Base-by-base conservation (phyloP, 30 jellyfish, hydroid and myxozoan species). In the Sanderia malayensis region DNA sequence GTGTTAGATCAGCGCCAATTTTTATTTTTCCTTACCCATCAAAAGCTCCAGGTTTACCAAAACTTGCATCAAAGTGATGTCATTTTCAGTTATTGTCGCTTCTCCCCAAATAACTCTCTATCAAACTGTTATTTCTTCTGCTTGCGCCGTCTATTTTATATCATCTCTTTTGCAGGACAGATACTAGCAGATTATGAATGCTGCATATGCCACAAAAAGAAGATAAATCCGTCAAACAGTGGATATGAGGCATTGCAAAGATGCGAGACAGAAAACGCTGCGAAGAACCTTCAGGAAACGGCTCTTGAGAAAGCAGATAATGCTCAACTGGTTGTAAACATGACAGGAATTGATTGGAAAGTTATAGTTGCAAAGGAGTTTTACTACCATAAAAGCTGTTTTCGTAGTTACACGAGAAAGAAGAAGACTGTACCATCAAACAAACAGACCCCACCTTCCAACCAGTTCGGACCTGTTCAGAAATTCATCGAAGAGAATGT, bases 331-430 rank as follows among this genome's bases (percentile, higher is more conserved):
- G 27, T 49, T 15, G 64, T 24, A 19, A 19, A 49, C 23, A 8
- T 49, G 64, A 9, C 64, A 24, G 64, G 64, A 9, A 24, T 49
- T 7, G 64, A 49, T 18, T 15, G 23, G 27, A 15, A 49, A 49
- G 64, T 49, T 15, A 49, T 49, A 9, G 64, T 49, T 49, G 64
- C 64, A 24, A 49, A 49, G 18, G 64, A 49, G 64, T 49, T 49
- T 18, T 18, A 49, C 18, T 49, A 49, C 64, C 64, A 49, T 19
- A 15, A 19, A 15, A 4, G 25, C 2, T 49, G 64, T 24, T 9
- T 4, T 9, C 64, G 64, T 7, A 19, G 27, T 18, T 49, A 49
- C 64, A 49, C 64, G 24, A 49, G 64, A 18, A 19, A 9, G 27
- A 19, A 49, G 64, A 49, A 41, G 11, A 41, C 55, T 8, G 15